Percentiles rank a stretch among this genome's conserved stretches.
Conservation (phyloP, 2,888 invertebrate genomes). For the Dermolepida albohirtum region DNA sequence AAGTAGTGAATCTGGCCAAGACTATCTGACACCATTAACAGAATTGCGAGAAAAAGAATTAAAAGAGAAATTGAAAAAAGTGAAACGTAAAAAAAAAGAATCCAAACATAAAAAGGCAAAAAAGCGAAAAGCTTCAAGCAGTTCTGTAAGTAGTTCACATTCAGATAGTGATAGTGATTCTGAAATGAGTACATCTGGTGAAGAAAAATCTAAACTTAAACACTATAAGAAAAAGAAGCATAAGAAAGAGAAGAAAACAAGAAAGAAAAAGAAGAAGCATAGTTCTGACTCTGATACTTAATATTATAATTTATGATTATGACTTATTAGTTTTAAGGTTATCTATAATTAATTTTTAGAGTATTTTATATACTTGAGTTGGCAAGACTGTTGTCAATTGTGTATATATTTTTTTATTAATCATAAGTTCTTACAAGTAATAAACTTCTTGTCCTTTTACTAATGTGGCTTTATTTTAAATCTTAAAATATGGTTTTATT, state of each 20-base stretch:
- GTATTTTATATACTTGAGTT: constrained; percentile 14
- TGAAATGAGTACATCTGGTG: constrained; percentile 46
- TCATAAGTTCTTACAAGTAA: background rate
- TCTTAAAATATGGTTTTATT: constrained; percentile 46
- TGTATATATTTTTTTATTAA: constrained; percentile 14
- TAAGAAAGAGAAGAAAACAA: constrained; percentile 61
- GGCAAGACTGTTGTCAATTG: background rate
- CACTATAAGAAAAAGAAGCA: constrained; percentile 54
- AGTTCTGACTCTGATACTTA: constrained; percentile 50
- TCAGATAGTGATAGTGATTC: constrained; percentile 52
- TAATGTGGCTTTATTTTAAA: constrained; percentile 12
- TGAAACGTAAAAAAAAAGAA: constrained; percentile 71
- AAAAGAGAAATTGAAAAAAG: constrained; percentile 75
- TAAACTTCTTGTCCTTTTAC: background rate
- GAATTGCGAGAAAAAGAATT: constrained; percentile 83
- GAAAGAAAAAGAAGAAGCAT: constrained; percentile 59
- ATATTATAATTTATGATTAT: constrained; percentile 1
- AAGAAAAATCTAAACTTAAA: constrained; percentile 50
- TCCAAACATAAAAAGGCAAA: constrained; percentile 67
- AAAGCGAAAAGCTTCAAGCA: constrained; percentile 54
- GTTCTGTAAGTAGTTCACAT: constrained; percentile 53
- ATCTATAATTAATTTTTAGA: constrained; percentile 12
- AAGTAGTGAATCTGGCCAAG: constrained; percentile 86
- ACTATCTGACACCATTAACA: constrained; percentile 86
- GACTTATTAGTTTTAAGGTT: constrained; percentile 3